Percentiles rank a stretch among this genome's conserved stretches.
phyloP scores from a whole-genome alignment of 2,888 invertebrate genomes.

The Oegoconia quadripuncta region DNA sequence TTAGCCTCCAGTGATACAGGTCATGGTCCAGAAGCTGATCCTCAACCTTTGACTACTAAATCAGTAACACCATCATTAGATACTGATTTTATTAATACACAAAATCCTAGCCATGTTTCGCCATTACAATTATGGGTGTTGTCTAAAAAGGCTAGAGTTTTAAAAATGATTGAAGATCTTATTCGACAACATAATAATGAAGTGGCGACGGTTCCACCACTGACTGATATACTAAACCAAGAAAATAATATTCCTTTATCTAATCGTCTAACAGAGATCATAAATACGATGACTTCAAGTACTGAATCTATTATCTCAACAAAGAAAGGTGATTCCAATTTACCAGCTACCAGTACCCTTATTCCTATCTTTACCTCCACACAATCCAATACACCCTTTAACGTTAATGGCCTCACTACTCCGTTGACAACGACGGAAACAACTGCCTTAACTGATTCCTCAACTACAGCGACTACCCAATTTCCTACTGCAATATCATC shows the following conservation, averaged over 20 bases:
- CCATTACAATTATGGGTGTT: constrained; percentile 64
- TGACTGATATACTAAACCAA: constrained; percentile 47
- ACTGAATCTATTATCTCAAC: constrained; percentile 36
- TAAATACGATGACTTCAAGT: constrained; percentile 55
- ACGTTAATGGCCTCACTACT: constrained; percentile 25
- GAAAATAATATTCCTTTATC: constrained; percentile 50
- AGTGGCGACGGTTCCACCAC: constrained; percentile 50
- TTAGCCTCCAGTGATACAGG: constrained; percentile 32
- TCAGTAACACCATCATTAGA: constrained; percentile 27
- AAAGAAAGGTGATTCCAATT: constrained; percentile 24
- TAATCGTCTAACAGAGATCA: constrained; percentile 57
- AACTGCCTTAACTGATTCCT: constrained; percentile 7
- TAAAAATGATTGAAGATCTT: constrained; percentile 73
- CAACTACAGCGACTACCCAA: constrained; percentile 12
- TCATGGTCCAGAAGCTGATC: constrained; percentile 22
- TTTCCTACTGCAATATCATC: constrained; percentile 14
- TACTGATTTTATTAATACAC: constrained; percentile 34
- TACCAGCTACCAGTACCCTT: constrained; percentile 28
- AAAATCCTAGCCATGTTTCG: constrained; percentile 53
- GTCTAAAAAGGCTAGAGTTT: constrained; percentile 70
- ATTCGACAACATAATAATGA: constrained; percentile 67
- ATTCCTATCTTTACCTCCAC: constrained; percentile 28
- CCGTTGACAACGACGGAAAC: constrained; percentile 20
- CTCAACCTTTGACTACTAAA: constrained; percentile 26
- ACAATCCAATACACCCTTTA: constrained; percentile 29